Percentiles rank a stretch among this genome's conserved stretches.
Conservation (phyloP, 2,888 invertebrate genomes). For the Eurytoma adleriae region DNA sequence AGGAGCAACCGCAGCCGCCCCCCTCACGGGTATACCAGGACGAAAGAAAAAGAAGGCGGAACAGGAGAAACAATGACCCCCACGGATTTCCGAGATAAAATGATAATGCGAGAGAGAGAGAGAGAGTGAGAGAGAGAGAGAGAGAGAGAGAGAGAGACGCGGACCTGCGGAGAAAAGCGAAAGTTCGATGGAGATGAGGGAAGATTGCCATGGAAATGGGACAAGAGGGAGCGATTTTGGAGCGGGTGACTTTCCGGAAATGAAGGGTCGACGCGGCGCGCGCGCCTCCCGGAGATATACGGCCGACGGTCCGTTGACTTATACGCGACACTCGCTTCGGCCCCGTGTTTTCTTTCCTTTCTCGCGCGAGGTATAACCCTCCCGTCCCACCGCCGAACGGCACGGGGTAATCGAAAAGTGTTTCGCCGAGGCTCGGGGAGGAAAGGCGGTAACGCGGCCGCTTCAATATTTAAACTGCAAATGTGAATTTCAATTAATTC, state of each 20-base stretch:
- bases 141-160: background rate
- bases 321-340: slow-evolving; percentile 21
- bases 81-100: slow-evolving; percentile 40
- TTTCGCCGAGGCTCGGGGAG: no score
- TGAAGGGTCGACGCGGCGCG: slow-evolving; percentile 46
- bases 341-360: slow-evolving; percentile 37
- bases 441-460: no score
- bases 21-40: no score
- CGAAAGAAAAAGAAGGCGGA: background rate
- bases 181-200: slow-evolving; percentile 45
- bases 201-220: slow-evolving; percentile 50
- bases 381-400: no score
- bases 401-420: no score
- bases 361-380: no score
- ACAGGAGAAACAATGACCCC: slow-evolving; percentile 31
- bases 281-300: slow-evolving; percentile 48
- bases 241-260: slow-evolving; percentile 52
- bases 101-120: slow-evolving; percentile 34
- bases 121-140: slow-evolving; percentile 34
- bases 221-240: slow-evolving; percentile 56
- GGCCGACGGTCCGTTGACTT: slow-evolving; percentile 51
- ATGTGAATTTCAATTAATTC: no score
- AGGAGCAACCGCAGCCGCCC: background rate
- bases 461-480: no score
- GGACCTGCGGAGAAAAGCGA: background rate